These are phyloP conservation scores for Catocala sponsa DNA, from an alignment of 2,888 invertebrate genomes.

Conservation along the genomic window DNA sequence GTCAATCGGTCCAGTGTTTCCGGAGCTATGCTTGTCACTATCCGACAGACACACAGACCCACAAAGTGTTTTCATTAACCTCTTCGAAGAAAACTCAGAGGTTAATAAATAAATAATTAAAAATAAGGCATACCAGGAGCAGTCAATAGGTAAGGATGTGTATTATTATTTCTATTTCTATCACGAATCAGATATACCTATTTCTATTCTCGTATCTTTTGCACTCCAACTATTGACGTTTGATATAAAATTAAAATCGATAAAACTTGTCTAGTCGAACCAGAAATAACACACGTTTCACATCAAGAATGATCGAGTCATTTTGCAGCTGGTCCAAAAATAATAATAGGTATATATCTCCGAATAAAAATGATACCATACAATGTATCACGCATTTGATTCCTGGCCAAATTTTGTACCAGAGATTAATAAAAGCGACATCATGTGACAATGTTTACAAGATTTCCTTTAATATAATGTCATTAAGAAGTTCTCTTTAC, in stretches of 20 bases:
- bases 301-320: constrained; percentile 17
- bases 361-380: constrained; percentile 33
- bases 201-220: no score
- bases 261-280: constrained; percentile 1
- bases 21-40: no score
- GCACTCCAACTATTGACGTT: not conserved
- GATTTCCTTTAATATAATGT: not conserved
- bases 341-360: constrained; percentile 15
- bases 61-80: no score
- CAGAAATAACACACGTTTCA: constrained; percentile 3
- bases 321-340: constrained; percentile 24
- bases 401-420: constrained; percentile 12
- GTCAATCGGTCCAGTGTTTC: no score
- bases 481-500: no score
- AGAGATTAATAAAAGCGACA: not conserved
- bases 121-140: no score
- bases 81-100: no score
- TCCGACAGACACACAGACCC: no score
- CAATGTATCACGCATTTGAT: constrained; percentile 25
- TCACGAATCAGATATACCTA: no score
- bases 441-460: not conserved
- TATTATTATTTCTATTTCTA: no score
- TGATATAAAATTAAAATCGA: not conserved
- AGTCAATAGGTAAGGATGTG: no score
- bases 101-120: no score